A percentile compares a stretch with the other conserved stretches of the same genome.
These are phyloP conservation scores for Bedellia somnulentella DNA, from an alignment of 2,888 invertebrate genomes.

Conservation along the genomic window DNA sequence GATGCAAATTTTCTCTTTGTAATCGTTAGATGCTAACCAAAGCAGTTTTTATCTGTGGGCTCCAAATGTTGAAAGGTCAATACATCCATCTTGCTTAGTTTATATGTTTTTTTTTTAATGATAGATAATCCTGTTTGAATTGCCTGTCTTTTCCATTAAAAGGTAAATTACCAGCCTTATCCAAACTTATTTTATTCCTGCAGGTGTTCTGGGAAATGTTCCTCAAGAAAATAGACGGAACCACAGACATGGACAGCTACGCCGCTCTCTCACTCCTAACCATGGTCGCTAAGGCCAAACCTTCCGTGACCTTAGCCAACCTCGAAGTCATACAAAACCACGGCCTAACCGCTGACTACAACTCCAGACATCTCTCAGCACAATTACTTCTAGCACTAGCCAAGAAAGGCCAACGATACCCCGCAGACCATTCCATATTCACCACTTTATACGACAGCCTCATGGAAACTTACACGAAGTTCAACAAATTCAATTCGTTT, in stretches of 20 bases:
- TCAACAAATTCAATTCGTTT: slow-evolving; percentile 50
- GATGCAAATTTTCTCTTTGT: no score
- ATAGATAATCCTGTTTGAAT: no score
- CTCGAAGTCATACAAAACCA: slow-evolving; percentile 72
- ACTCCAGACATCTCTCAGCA: slow-evolving; percentile 30
- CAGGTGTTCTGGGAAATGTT: slow-evolving; percentile 86
- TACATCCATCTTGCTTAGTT: no score
- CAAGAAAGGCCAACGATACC: slow-evolving; percentile 38
- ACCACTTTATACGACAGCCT: slow-evolving; percentile 31
- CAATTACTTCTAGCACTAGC: slow-evolving; percentile 33
- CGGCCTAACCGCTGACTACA: slow-evolving; percentile 64
- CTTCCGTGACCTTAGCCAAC: slow-evolving; percentile 67
- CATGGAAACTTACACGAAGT: slow-evolving; percentile 45
- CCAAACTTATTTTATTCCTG: no score
- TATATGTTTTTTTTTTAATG: no score
- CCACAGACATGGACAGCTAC: slow-evolving; percentile 70
- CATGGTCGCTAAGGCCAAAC: slow-evolving; percentile 67
- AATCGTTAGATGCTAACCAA: no score
- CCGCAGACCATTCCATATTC: slow-evolving; percentile 34
- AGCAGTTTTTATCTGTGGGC: no score
- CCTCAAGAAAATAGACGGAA: slow-evolving; percentile 70
- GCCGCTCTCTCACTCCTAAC: slow-evolving; percentile 76
- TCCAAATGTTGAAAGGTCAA: no score
- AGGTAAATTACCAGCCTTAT: no score
- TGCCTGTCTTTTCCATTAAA: no score